phyloP scores from a whole-genome alignment of 92 coral and sea anemone species.

The Porites lobata region DNA sequence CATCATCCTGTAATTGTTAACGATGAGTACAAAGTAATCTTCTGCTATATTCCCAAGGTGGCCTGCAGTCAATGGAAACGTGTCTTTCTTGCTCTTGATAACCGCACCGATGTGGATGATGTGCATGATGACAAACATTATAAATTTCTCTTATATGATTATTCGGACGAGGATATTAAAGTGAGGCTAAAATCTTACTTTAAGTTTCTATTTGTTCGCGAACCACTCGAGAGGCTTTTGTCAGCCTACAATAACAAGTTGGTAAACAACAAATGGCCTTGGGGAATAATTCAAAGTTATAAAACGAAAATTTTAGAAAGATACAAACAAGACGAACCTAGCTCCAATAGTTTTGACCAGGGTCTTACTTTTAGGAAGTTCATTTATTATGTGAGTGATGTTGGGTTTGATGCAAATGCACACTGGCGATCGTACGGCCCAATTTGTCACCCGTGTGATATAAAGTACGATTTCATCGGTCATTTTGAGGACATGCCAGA shows the following conservation, averaged over 20 bases:
- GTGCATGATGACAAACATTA: not conserved
- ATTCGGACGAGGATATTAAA: conserved; percentile 1
- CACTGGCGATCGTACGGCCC: conserved; percentile 40
- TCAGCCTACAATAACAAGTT: not conserved
- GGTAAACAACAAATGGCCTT: not conserved
- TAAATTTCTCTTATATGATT: not conserved
- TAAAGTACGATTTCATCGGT: conserved; percentile 42
- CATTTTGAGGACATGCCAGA: conserved; percentile 24
- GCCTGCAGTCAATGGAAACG: conserved; percentile 24
- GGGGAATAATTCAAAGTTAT: not conserved
- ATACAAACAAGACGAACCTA: not conserved
- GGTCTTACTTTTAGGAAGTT: not conserved
- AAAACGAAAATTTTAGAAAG: not conserved
- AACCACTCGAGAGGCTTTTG: not conserved
- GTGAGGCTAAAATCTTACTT: conserved; percentile 16
- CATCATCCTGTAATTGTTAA: not conserved
- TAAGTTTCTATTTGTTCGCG: conserved; percentile 40
- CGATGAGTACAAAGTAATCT: conserved; percentile 33
- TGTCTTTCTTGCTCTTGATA: conserved; percentile 23
- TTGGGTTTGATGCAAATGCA: not conserved
- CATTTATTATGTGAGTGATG: not conserved
- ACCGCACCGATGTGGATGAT: not conserved
- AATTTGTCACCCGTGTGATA: conserved; percentile 41
- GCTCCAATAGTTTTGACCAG: not conserved
- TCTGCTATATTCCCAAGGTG: conserved; percentile 40